Evolutionary conservation across 2,113 vertebrate species (phyloP).

Genomic region (Drymodes brunneopygia): DNA sequence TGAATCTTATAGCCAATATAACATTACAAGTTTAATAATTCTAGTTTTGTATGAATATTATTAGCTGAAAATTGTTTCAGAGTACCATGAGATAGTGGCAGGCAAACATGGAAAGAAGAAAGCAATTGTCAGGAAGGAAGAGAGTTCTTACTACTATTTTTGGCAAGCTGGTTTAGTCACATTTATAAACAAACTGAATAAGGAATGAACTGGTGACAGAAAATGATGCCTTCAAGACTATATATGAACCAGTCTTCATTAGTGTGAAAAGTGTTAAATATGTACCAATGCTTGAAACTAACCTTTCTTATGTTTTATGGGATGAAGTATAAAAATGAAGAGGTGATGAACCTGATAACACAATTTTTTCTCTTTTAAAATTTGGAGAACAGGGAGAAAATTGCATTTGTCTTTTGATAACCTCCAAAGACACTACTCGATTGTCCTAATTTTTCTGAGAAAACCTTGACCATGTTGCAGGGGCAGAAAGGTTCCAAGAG

Average conservation of each 20-base stretch:
- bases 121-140: neutral
- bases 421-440: neutral
- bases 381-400: neutral
- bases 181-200: neutral
- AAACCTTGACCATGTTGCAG: neutral
- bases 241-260: neutral
- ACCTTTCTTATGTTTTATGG: neutral
- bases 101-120: neutral
- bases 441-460: neutral
- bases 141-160: neutral
- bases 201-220: neutral
- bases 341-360: neutral
- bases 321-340: neutral
- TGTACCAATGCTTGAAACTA: neutral
- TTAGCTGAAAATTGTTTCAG: neutral
- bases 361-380: neutral
- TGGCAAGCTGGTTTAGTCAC: neutral
- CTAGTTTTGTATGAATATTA: neutral
- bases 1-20: neutral
- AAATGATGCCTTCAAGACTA: neutral
- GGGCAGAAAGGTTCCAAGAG: neutral
- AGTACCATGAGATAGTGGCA: neutral
- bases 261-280: neutral
- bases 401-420: neutral
- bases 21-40: neutral